Evolutionary conservation across 2,113 vertebrate species (phyloP).

Genomic region (Macquaria australasica): DNA sequence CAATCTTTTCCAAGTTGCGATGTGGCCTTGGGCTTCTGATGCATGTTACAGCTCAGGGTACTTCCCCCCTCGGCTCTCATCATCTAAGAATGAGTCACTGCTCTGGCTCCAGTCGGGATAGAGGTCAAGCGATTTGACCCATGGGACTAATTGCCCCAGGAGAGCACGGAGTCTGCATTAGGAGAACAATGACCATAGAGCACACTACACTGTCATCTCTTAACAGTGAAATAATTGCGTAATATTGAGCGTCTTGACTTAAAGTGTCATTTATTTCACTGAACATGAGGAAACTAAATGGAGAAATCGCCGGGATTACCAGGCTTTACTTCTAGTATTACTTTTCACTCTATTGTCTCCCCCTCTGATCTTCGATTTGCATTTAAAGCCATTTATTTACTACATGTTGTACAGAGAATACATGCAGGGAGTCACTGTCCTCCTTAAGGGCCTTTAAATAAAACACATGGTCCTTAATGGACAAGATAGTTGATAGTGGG

Average conservation of each 20-base stretch:
- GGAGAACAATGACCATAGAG: conserved; percentile 55
- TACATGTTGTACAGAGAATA: background rate
- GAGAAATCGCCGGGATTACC: conserved; percentile 8
- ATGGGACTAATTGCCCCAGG: conserved; percentile 67
- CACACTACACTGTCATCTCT: conserved; percentile 49
- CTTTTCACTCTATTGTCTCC: background rate
- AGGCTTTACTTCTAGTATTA: background rate
- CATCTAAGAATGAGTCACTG: conserved; percentile 70
- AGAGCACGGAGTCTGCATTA: conserved; percentile 39
- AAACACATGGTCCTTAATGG: background rate
- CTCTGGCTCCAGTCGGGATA: conserved; percentile 50
- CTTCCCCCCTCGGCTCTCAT: conserved; percentile 55
- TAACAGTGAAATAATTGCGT: conserved; percentile 52
- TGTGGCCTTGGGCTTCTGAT: conserved; percentile 67
- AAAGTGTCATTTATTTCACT: conserved; percentile 5
- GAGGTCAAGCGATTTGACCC: conserved; percentile 68
- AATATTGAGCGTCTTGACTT: background rate
- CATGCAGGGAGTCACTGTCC: background rate
- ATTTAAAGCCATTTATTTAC: conserved; percentile 6
- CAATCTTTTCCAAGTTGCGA: conserved; percentile 51
- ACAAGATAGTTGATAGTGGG: background rate
- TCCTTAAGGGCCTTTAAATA: conserved; percentile 2
- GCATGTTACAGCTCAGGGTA: conserved; percentile 62
- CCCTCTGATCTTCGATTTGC: background rate
- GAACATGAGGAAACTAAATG: background rate